phyloP scores from a whole-genome alignment of 1,140 invertebrate genomes.

The Batillaria attramentaria region DNA sequence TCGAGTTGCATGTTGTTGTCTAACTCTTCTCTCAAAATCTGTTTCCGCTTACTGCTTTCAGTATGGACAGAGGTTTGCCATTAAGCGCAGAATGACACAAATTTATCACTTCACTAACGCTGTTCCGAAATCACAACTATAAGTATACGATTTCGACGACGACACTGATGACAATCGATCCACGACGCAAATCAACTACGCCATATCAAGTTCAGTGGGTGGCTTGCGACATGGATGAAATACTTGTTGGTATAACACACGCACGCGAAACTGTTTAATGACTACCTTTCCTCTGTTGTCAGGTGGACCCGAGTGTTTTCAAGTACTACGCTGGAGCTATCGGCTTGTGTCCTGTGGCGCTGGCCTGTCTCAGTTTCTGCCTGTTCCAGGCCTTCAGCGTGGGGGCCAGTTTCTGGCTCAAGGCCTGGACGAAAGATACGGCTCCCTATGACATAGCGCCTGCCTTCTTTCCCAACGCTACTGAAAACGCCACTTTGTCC shows the following conservation, averaged over 20 bases:
- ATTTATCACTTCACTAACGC: neutral
- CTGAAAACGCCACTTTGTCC: too few species aligned
- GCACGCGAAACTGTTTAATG: too few species aligned
- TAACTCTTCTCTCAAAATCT: neutral
- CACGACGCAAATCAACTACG: too few species aligned
- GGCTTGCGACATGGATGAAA: too few species aligned
- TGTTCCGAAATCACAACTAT: too few species aligned
- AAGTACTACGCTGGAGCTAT: slow-evolving; percentile 49
- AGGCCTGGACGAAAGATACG: slow-evolving; percentile 52
- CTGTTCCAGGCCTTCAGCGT: slow-evolving; percentile 45
- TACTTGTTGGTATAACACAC: too few species aligned
- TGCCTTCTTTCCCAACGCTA: too few species aligned
- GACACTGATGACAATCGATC: neutral
- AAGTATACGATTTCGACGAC: too few species aligned
- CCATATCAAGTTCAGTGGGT: too few species aligned
- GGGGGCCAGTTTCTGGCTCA: slow-evolving; percentile 55
- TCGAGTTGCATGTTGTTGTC: too few species aligned
- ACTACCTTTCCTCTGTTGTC: neutral
- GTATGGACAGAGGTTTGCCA: too few species aligned
- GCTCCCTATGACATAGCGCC: too few species aligned
- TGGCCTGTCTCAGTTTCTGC: slow-evolving; percentile 43
- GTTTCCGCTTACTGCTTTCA: neutral
- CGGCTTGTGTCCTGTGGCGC: slow-evolving; percentile 32
- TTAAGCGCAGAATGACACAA: neutral
- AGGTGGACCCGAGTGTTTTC: slow-evolving; percentile 41